Evolutionary conservation across 1,140 invertebrate genomes (phyloP), one percentile per base, ranked within the genome.

Genomic region (Oryctes rhinoceros): DNA sequence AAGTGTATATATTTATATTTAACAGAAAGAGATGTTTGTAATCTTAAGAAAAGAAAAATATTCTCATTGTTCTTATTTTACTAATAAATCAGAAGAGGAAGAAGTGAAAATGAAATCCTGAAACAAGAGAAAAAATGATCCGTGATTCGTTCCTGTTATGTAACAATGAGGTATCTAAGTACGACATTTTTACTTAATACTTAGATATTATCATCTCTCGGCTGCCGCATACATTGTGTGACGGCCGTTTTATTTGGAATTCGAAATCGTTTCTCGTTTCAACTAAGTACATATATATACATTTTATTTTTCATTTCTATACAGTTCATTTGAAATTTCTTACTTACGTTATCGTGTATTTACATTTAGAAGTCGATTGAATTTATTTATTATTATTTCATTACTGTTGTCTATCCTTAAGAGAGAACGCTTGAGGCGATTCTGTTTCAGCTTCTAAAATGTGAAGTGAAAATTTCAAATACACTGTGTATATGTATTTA

Each of bases 1-100:
- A 47, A 76, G 75, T 47, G 39, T 76, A 49, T 76, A 76, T 49
- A 76, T 76, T 47, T 76, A 76, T 76, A 18, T 39, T 74, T 74
- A 59, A 59, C 53, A 59, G 18, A 59, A 53, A 44, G 39, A 44
- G n/a, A 59, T 59, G 53, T 71, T 71, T 71, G 65, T 71, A 71
- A 71, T 71, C 65, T 71, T 71, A 71, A 71, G 65, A 71, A 59
- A 71, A 71, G 65, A 76, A 76, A 44, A 76, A 49, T 76, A 76
- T 76, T 76, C 75, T 76, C 75, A 47, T 76, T 76, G 47, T 76
- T 76, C 47, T 76, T 47, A 49, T 76, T 76, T 71, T 71, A 71
- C 65, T 71, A 71, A 71, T 71, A 71, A 10, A 24, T 24, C 65
- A 35, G 24, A 71, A 35, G 24, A 71, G 65, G 37, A 71, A 35